Base-by-base conservation (phyloP, 2,797 vertebrate species). In the Poecilia wingei region DNA sequence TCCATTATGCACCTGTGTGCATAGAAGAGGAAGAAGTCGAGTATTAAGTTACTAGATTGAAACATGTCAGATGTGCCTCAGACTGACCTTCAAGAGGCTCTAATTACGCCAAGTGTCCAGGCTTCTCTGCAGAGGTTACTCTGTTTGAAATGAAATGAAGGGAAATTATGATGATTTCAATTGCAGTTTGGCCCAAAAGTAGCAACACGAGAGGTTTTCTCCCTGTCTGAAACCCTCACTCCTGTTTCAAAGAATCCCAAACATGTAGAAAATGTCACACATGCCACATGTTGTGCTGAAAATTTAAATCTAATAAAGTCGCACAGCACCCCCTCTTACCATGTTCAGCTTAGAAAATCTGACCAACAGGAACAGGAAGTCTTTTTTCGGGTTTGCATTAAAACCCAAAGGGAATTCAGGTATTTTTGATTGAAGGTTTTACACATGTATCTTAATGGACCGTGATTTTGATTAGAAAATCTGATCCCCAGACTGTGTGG, bases 21-120 rank as follows among this genome's bases (percentile, higher is more conserved):
- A 28, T 18, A 31, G n/a, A 78, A 49, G 12, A 46, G 9, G 36
- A 79, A 57, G 2, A 57, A 53, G 43, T 43, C 5, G 20, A 55
- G 70, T 79, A 84, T 86, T 68, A 78, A 57, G 5, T 72, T 49
- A 76, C 75, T 43, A 72, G 33, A 75, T 75, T 83, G 72, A 28
- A 59, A 78, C 46, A 55, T 78, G 55, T 85, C 76, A 74, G 77
- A 80, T 82, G 45, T 74, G 75, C 25, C 25, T 79, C 66, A 77
- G 46, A 66, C 46, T 72, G 51, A 59, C 59, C 33, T 74, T 74
- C 5, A 18, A 70, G 25, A 18, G 41, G 43, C 22, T 78, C 61
- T 75, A 47, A 74, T 77, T 72, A 55, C 53, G 47, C 31, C 6
- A 4, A 33, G 31, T 53, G 71, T 53, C 28, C 28, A 73, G 20